A percentile compares a stretch with the other conserved stretches of the same genome.
Evolutionary conservation across 1,140 invertebrate species (phyloP).

Genomic region (Tetragonula clypearis): DNA sequence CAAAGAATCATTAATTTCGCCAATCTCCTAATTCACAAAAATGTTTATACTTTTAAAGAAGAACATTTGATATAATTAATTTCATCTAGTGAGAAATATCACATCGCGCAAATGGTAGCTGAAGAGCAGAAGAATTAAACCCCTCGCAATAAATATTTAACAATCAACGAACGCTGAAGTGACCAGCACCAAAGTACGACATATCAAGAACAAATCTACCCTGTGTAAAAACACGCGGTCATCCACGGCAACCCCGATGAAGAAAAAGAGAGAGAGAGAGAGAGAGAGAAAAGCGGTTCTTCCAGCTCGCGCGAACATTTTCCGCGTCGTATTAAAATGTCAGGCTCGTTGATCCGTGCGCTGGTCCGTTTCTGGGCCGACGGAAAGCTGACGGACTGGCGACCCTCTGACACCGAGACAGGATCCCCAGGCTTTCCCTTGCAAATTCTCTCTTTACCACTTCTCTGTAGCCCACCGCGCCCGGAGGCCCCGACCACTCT

Average conservation of each 20-base stretch:
- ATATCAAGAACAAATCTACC: not conserved
- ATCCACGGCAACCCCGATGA: not conserved
- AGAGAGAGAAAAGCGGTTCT: not conserved
- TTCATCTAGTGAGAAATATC: too few species aligned
- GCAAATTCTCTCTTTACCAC: constrained; percentile 81
- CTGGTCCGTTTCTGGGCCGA: constrained; percentile 61
- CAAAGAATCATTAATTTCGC: too few species aligned
- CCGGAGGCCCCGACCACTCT: constrained; percentile 61
- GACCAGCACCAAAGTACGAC: not conserved
- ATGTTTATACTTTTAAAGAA: too few species aligned
- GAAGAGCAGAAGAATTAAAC: too few species aligned
- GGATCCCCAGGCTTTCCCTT: constrained; percentile 76
- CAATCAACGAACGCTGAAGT: not conserved
- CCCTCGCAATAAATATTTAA: not conserved
- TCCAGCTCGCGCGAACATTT: constrained; percentile 26
- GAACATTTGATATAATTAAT: too few species aligned
- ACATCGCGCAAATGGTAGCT: too few species aligned
- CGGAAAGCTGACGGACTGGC: constrained; percentile 68
- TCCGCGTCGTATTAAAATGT: constrained; percentile 66
- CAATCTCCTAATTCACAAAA: not conserved
- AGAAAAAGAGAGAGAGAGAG: not conserved
- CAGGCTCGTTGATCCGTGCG: constrained; percentile 50
- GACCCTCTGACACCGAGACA: constrained; percentile 75
- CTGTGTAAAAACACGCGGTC: not conserved
- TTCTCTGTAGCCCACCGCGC: constrained; percentile 71